Evolutionary conservation across 2,113 vertebrate species (phyloP).

Genomic region (Gadus chalcogrammus): DNA sequence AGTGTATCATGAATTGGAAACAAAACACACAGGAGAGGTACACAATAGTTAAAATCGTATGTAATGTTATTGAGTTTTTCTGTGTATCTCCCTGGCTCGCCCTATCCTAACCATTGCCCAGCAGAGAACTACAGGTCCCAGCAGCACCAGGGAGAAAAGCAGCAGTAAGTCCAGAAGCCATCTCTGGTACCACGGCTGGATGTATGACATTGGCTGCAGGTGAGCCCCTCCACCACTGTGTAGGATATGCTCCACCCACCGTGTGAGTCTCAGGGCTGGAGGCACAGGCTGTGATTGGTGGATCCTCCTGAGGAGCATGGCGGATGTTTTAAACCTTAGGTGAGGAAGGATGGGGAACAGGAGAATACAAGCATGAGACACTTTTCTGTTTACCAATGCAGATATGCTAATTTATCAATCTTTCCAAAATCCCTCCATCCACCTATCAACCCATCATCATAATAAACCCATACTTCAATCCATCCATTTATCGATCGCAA

Average conservation of each 20-base stretch:
- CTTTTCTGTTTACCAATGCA: not conserved
- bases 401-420: too few species aligned
- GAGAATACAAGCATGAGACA: not conserved
- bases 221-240: slow-evolving; percentile 55
- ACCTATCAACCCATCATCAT: too few species aligned
- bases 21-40: not conserved
- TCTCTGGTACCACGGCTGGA: slow-evolving; percentile 66
- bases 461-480: too few species aligned
- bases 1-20: not conserved
- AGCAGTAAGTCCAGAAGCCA: slow-evolving; percentile 64
- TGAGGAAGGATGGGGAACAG: not conserved
- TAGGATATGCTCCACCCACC: slow-evolving; percentile 72
- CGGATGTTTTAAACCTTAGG: slow-evolving; percentile 68
- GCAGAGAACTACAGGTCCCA: slow-evolving; percentile 45
- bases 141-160: slow-evolving; percentile 41
- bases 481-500: too few species aligned
- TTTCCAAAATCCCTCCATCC: too few species aligned
- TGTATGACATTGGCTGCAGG: slow-evolving; percentile 54
- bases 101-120: slow-evolving; percentile 18
- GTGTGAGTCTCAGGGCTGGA: slow-evolving; percentile 53
- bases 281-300: slow-evolving; percentile 61
- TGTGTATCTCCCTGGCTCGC: slow-evolving; percentile 23
- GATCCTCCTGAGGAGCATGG: slow-evolving; percentile 56
- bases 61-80: slow-evolving; percentile 39
- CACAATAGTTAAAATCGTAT: not conserved